Percentiles rank a stretch among this genome's conserved stretches.
Conservation (phyloP, 2,888 invertebrate species). For the Dysmachus trigonus region DNA sequence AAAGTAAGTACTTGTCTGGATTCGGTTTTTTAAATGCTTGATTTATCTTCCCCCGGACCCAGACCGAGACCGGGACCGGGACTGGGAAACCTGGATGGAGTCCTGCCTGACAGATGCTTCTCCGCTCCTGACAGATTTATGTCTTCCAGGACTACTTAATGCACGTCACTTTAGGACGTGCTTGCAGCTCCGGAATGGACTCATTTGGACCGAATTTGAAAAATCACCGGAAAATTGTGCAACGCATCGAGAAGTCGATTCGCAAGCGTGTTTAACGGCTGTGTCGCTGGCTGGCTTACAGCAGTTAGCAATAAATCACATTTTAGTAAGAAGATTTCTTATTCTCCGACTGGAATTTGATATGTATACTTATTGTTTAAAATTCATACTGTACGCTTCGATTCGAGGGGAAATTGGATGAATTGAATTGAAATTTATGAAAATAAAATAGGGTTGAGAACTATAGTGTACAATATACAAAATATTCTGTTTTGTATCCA, state of each 20-base stretch:
- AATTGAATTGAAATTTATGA: too few relatives aligned
- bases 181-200: not conserved
- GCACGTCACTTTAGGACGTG: not conserved
- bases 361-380: not conserved
- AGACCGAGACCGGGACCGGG: not conserved
- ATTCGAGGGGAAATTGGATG: not conserved
- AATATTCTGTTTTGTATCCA: too few relatives aligned
- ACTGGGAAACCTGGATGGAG: not conserved
- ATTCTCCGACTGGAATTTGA: not conserved
- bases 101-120: constrained; percentile 29
- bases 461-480: not conserved
- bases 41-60: constrained; percentile 3
- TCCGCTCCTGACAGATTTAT: constrained; percentile 18
- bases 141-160: constrained; percentile 12
- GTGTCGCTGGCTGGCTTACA: not conserved
- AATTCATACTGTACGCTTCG: not conserved
- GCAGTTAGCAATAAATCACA: not conserved
- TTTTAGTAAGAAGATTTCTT: not conserved
- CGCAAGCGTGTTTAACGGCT: not conserved
- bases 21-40: constrained; percentile 37
- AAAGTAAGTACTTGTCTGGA: constrained; percentile 26
- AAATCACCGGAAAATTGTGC: constrained; percentile 9
- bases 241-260: not conserved
- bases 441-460: not conserved
- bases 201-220: not conserved